These are phyloP conservation scores for Chaetodon trifascialis DNA, from an alignment of 2,113 vertebrate species.

Conservation along the genomic window DNA sequence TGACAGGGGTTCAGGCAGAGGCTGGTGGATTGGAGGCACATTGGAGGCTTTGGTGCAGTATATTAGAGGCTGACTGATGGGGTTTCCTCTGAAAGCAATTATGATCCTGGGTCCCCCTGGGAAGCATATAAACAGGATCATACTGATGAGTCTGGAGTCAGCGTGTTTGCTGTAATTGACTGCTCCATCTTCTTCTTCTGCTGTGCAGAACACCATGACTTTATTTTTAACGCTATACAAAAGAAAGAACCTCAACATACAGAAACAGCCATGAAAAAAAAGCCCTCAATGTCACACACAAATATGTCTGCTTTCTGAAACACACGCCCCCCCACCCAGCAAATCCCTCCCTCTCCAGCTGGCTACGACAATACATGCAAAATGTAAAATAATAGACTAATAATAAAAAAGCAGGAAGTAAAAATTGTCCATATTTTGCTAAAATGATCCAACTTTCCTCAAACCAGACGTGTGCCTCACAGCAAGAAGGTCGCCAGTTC, in stretches of 20 bases:
- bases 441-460: no score
- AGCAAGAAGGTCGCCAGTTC: no score
- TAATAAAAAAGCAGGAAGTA: background rate
- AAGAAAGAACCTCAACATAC: background rate
- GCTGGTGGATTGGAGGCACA: conserved; percentile 20
- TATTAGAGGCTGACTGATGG: conserved; percentile 55
- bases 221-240: background rate
- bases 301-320: background rate
- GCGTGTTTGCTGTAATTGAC: conserved; percentile 52
- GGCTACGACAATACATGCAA: no score
- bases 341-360: no score
- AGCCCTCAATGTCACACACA: background rate
- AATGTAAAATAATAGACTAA: no score
- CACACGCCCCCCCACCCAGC: no score
- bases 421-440: background rate
- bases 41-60: conserved; percentile 33
- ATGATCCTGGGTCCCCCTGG: conserved; percentile 45
- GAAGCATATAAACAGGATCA: conserved; percentile 57
- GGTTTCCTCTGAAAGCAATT: conserved; percentile 65
- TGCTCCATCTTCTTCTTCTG: conserved; percentile 20
- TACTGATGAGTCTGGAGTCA: conserved; percentile 62
- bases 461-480: no score
- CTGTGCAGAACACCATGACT: background rate
- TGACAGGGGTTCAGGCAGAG: background rate
- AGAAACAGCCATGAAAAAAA: background rate